A percentile compares a stretch with the other conserved stretches of the same genome.
Conservation (phyloP, 2,797 vertebrate genomes). For the Coracias cyanogaster region DNA sequence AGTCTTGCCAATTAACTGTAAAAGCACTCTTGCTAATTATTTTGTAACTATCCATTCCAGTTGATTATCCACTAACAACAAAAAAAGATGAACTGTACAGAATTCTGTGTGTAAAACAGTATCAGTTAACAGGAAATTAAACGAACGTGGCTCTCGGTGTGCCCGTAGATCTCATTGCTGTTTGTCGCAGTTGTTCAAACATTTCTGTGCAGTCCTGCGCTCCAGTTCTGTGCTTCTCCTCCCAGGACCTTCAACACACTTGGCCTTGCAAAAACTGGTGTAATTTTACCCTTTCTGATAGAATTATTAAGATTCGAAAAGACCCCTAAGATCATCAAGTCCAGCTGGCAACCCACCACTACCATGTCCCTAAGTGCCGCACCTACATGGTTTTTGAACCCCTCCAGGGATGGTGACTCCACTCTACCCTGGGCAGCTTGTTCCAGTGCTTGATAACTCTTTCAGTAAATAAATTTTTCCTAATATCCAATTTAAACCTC, state of each 20-base stretch:
- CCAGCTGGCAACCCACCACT: too few relatives aligned
- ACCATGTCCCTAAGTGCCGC: too few relatives aligned
- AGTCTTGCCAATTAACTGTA: background rate
- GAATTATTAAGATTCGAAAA: too few relatives aligned
- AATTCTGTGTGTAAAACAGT: background rate
- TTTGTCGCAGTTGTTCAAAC: background rate
- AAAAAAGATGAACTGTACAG: background rate
- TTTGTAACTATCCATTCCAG: background rate
- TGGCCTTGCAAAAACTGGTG: background rate
- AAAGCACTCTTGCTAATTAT: conserved; percentile 33
- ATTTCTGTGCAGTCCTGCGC: background rate
- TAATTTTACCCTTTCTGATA: background rate
- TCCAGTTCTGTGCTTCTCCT: background rate
- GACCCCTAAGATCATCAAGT: too few relatives aligned
- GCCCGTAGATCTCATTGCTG: background rate
- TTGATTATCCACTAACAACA: conserved; percentile 1
- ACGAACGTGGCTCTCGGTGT: background rate
- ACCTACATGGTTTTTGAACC: too few relatives aligned
- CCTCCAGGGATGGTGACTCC: too few relatives aligned
- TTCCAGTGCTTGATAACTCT: too few relatives aligned
- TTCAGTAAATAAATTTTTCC: too few relatives aligned
- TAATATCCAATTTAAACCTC: too few relatives aligned
- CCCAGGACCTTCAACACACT: background rate
- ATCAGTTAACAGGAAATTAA: background rate
- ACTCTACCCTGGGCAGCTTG: too few relatives aligned